These are phyloP conservation scores for Caretta caretta DNA, from an alignment of 2,113 vertebrate species.

Conservation along the genomic window DNA sequence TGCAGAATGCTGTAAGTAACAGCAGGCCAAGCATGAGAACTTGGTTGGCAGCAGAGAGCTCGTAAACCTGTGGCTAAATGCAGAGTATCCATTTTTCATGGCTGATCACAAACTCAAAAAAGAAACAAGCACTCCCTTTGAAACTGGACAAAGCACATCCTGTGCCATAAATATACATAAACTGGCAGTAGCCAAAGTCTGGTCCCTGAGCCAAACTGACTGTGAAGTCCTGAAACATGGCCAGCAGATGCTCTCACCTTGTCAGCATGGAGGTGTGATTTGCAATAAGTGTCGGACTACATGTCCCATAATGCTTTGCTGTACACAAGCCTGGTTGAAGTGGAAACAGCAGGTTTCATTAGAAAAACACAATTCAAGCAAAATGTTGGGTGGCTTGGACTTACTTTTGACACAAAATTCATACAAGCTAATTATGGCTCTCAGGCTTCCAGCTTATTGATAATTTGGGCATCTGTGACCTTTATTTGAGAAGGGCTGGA, in stretches of 20 bases:
- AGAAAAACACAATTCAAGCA: not conserved
- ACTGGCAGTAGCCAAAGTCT: not conserved
- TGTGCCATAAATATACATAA: not conserved
- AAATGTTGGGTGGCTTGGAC: not conserved
- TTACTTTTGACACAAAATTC: not conserved
- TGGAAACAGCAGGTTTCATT: not conserved
- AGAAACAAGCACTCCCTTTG: not conserved
- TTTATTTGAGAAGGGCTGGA: not conserved
- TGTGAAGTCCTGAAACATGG: not conserved
- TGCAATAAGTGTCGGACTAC: accelerated
- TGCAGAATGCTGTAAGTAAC: constrained; percentile 41
- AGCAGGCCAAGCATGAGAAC: constrained; percentile 33
- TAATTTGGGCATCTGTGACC: not conserved
- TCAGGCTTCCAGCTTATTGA: accelerated
- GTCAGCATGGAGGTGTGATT: accelerated
- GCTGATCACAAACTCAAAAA: constrained; percentile 14
- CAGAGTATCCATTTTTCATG: constrained; percentile 62
- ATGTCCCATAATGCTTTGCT: accelerated
- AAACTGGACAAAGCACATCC: not conserved
- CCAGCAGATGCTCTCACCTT: not conserved
- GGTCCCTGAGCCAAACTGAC: not conserved
- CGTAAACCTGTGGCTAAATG: constrained; percentile 67
- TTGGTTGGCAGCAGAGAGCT: constrained; percentile 29
- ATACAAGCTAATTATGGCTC: not conserved
- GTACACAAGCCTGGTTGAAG: not conserved